phyloP scores from a whole-genome alignment of 2,888 invertebrate genomes.

The Drosophila merina region DNA sequence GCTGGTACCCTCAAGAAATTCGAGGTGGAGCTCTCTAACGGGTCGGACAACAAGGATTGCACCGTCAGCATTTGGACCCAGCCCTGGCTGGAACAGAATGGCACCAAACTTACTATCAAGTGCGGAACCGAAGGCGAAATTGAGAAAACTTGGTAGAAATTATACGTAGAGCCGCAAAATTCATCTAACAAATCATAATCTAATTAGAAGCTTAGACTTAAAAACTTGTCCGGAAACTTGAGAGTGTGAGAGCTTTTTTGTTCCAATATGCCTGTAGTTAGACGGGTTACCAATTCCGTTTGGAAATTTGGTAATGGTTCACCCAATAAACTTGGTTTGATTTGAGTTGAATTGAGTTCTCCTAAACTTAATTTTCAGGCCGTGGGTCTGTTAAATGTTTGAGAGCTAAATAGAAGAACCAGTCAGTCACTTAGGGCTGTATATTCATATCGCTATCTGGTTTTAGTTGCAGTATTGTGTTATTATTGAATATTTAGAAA shows the following conservation, averaged over 20 bases:
- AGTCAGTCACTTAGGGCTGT: no score
- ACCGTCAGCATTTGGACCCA: constrained; percentile 61
- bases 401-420: no score
- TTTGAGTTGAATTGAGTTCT: background rate
- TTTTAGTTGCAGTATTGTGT: no score
- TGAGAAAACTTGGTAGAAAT: constrained; percentile 1
- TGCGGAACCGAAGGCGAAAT: constrained; percentile 52
- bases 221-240: background rate
- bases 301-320: background rate
- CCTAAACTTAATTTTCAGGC: background rate
- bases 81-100: constrained; percentile 59
- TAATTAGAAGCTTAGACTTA: background rate
- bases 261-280: background rate
- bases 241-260: background rate
- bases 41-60: constrained; percentile 51
- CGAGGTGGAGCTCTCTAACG: constrained; percentile 54
- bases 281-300: background rate
- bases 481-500: no score
- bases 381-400: no score
- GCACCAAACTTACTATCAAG: constrained; percentile 56
- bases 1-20: constrained; percentile 49
- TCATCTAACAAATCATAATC: background rate
- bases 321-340: background rate
- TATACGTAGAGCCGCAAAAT: background rate
- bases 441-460: no score